Percentiles rank a stretch among this genome's conserved stretches.
Conservation (phyloP, 30 jellyfish, hydroid and myxozoan species). For the Rhopilema esculentum region DNA sequence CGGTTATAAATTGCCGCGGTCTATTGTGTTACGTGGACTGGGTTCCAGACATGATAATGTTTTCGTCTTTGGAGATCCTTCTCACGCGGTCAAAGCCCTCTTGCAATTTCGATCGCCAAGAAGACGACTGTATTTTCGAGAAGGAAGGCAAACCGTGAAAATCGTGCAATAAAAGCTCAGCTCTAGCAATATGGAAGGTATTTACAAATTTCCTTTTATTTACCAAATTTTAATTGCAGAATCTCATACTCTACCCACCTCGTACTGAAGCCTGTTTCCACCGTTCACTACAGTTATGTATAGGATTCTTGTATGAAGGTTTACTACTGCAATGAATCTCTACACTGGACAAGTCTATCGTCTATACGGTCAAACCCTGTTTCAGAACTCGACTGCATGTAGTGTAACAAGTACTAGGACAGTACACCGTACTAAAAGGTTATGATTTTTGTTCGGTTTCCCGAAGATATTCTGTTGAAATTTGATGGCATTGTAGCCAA, state of each 20-base stretch:
- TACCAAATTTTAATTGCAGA: background rate
- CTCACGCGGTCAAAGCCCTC: slow-evolving; percentile 81
- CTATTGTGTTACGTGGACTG: slow-evolving; percentile 22
- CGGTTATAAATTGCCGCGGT: slow-evolving; percentile 5
- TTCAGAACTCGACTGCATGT: slow-evolving; percentile 26
- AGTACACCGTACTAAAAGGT: background rate
- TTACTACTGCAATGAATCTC: slow-evolving; percentile 24
- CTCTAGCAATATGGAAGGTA: slow-evolving; percentile 37
- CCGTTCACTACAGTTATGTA: slow-evolving; percentile 7
- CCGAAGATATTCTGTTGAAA: background rate
- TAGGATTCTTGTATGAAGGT: slow-evolving; percentile 13
- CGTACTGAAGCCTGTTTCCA: slow-evolving; percentile 63
- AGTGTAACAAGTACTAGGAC: slow-evolving; percentile 31
- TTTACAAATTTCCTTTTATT: background rate
- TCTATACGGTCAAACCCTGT: slow-evolving; percentile 68
- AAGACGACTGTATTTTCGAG: slow-evolving; percentile 20
- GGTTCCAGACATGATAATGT: slow-evolving; percentile 48
- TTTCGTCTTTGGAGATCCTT: slow-evolving; percentile 45
- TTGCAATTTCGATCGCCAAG: slow-evolving; percentile 50
- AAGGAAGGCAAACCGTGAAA: slow-evolving; percentile 20
- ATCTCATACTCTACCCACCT: background rate
- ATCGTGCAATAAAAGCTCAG: slow-evolving; percentile 8
- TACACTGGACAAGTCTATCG: slow-evolving; percentile 38
- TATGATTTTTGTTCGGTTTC: slow-evolving; percentile 2
- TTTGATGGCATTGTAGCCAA: background rate